These are phyloP conservation scores for Coranthus polyacanthus DNA, from an alignment of 2,797 vertebrate genomes.

Conservation along the genomic window DNA sequence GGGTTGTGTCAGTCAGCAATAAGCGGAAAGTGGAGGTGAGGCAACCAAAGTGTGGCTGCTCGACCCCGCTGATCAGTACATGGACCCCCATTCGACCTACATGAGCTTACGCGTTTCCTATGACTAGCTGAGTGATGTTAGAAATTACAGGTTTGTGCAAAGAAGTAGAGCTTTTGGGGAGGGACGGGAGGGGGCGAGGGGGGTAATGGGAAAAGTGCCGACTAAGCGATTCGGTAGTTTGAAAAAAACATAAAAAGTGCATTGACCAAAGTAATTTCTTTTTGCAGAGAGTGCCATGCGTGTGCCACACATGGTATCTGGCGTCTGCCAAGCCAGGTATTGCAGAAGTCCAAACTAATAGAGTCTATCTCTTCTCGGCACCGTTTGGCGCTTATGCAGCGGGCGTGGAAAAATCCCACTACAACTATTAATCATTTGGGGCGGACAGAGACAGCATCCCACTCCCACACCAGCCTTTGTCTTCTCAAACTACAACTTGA, in stretches of 20 bases:
- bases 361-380: conserved; percentile 62
- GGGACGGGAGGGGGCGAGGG: neutral
- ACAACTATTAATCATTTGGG: conserved; percentile 90
- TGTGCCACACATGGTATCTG: conserved; percentile 3
- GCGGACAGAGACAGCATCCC: conserved; percentile 83
- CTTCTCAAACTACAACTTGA: conserved; percentile 78
- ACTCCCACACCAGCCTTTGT: conserved; percentile 85
- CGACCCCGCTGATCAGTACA: conserved; percentile 81
- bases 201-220: neutral
- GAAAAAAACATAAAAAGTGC: neutral
- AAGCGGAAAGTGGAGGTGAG: conserved; percentile 80
- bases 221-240: neutral
- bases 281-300: neutral
- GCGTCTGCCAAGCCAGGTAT: conserved; percentile 1
- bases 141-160: conserved; percentile 82
- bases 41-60: conserved; percentile 76
- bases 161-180: conserved; percentile 16
- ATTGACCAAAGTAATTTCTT: neutral
- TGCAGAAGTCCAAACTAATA: conserved; percentile 54
- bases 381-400: conserved; percentile 83
- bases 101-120: conserved; percentile 83
- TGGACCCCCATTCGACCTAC: conserved; percentile 82
- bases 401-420: conserved; percentile 82
- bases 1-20: conserved; percentile 77
- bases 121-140: conserved; percentile 81